These are phyloP conservation scores for Meiosimyza platycephala DNA, from an alignment of 2,888 invertebrate species.

Conservation along the genomic window DNA sequence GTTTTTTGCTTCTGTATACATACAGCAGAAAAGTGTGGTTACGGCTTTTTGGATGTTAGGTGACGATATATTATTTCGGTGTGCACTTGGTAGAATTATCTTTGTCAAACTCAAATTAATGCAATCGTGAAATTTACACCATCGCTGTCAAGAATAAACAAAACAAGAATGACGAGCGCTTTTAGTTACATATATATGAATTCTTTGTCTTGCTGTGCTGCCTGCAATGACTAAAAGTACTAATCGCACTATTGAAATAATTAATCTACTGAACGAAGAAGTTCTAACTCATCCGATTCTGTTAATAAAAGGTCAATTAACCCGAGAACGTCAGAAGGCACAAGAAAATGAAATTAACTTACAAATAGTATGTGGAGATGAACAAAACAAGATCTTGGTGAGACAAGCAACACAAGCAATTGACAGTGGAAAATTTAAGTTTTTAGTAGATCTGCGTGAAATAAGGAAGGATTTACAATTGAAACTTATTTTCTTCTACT, in stretches of 20 bases:
- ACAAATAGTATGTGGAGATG: constrained; percentile 11
- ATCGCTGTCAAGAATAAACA: too few relatives aligned
- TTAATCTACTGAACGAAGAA: constrained; percentile 55
- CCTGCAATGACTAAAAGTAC: constrained; percentile 51
- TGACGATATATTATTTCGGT: too few relatives aligned
- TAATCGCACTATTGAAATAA: constrained; percentile 53
- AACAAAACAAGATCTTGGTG: constrained; percentile 1
- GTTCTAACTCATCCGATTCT: constrained; percentile 58
- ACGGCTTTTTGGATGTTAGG: too few relatives aligned
- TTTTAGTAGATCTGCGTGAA: constrained; percentile 54
- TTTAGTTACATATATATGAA: too few relatives aligned
- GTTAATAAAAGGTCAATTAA: constrained; percentile 56
- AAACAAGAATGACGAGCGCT: too few relatives aligned
- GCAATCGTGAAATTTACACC: too few relatives aligned
- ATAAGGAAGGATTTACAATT: constrained; percentile 27
- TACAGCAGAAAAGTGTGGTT: too few relatives aligned
- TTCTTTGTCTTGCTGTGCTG: too few relatives aligned
- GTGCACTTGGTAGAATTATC: too few relatives aligned
- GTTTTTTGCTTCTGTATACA: too few relatives aligned
- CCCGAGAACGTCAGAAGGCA: constrained; percentile 45
- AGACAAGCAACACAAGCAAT: constrained; percentile 45
- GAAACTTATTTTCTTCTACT: constrained; percentile 39
- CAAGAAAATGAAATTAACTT: constrained; percentile 2
- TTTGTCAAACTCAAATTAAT: too few relatives aligned
- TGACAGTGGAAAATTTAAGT: constrained; percentile 58